A percentile compares a stretch with the other conserved stretches of the same genome.
Conservation (phyloP, 2,888 invertebrate genomes). For the Pseudococcus longispinus region DNA sequence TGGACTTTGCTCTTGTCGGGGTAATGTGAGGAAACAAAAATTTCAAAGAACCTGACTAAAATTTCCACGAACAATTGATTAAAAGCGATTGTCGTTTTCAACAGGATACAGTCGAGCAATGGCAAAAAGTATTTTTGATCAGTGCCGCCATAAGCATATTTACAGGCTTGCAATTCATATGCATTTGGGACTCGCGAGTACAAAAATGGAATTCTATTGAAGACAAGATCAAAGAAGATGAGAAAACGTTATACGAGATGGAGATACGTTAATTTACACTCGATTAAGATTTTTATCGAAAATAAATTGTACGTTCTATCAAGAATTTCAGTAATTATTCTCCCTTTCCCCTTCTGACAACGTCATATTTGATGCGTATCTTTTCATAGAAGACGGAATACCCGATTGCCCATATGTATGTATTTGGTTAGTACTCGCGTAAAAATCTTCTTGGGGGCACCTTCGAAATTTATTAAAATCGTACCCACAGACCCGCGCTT, state of each 20-base stretch:
- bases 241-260: neutral
- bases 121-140: conserved; percentile 70
- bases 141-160: conserved; percentile 66
- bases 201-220: conserved; percentile 67
- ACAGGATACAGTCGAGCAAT: conserved; percentile 70
- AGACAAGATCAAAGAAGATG: conserved; percentile 14
- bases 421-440: neutral
- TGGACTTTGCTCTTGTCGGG: too few species aligned
- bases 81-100: conserved; percentile 55
- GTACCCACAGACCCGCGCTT: neutral
- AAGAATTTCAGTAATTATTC: neutral
- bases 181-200: conserved; percentile 68
- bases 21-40: too few species aligned
- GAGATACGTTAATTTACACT: neutral
- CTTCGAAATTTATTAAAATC: neutral
- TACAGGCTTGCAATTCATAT: conserved; percentile 66
- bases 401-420: too few species aligned
- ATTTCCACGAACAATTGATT: neutral
- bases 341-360: neutral
- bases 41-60: neutral
- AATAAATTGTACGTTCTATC: neutral
- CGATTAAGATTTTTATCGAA: neutral
- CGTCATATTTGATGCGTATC: neutral
- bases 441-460: neutral
- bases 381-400: neutral